phyloP scores from a whole-genome alignment of 2,113 vertebrate genomes.

The Cyanistes caeruleus region DNA sequence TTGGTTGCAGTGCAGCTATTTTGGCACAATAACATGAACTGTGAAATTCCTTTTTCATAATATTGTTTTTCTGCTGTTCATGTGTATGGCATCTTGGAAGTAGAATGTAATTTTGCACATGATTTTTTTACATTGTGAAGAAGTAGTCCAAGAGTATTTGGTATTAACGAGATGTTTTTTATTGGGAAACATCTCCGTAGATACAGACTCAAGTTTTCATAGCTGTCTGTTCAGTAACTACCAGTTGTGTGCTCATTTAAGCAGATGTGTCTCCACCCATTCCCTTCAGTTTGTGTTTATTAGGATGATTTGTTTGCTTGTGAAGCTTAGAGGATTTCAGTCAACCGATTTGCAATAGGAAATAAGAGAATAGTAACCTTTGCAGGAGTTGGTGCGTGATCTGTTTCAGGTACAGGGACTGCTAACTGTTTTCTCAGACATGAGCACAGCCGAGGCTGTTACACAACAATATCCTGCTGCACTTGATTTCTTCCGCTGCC shows the following conservation, averaged over 20 bases:
- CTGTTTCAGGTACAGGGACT: not conserved
- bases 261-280: constrained; percentile 10
- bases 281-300: not conserved
- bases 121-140: not conserved
- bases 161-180: constrained; percentile 31
- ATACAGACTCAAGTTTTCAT: constrained; percentile 1
- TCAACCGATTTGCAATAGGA: not conserved
- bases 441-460: not conserved
- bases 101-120: not conserved
- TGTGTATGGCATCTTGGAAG: constrained; percentile 15
- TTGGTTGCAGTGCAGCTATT: not conserved
- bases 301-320: not conserved
- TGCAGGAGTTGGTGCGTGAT: not conserved
- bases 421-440: not conserved
- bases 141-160: constrained; percentile 35
- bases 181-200: constrained; percentile 39
- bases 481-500: not conserved
- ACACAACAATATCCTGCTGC: not conserved
- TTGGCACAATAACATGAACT: not conserved
- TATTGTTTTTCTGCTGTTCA: not conserved
- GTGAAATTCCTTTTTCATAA: not conserved
- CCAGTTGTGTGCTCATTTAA: not conserved
- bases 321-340: not conserved
- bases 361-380: not conserved
- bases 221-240: not conserved